These are phyloP conservation scores for Poecilus cupreus DNA, from an alignment of 2,888 invertebrate genomes.

Conservation along the genomic window DNA sequence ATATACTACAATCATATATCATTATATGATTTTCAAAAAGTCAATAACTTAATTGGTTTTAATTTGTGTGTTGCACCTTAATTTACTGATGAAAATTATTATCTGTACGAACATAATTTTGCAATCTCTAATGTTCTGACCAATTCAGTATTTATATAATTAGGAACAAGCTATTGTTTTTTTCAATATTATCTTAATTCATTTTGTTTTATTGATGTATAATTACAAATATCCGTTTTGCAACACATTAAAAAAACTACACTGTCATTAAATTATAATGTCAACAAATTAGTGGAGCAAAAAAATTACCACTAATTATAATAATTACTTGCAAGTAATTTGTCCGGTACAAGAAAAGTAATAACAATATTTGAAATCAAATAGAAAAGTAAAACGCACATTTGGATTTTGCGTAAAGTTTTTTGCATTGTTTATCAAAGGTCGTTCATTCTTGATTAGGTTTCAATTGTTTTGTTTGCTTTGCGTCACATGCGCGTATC, in stretches of 20 bases:
- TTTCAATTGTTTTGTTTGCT: not conserved
- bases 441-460: not conserved
- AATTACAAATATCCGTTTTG: slow-evolving; percentile 34
- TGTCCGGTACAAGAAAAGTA: not conserved
- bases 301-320: slow-evolving; percentile 2
- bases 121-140: not conserved
- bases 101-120: not conserved
- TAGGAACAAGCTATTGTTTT: too few relatives aligned
- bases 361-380: not conserved
- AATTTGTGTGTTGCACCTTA: not conserved
- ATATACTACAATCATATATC: too few relatives aligned
- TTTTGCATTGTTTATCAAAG: not conserved
- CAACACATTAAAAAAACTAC: slow-evolving; percentile 31
- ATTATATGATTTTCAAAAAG: not conserved
- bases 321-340: slow-evolving; percentile 18
- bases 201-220: slow-evolving; percentile 30
- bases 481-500: not conserved
- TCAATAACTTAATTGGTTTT: not conserved
- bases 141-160: too few relatives aligned
- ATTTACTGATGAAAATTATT: not conserved
- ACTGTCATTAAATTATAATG: slow-evolving; percentile 36
- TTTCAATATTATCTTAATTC: not conserved
- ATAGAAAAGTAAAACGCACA: not conserved
- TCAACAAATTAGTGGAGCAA: slow-evolving; percentile 40
- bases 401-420: too few relatives aligned